Evolutionary conservation across 1,140 invertebrate genomes (phyloP).

Genomic region (Trachymyrmex cornetzi): DNA sequence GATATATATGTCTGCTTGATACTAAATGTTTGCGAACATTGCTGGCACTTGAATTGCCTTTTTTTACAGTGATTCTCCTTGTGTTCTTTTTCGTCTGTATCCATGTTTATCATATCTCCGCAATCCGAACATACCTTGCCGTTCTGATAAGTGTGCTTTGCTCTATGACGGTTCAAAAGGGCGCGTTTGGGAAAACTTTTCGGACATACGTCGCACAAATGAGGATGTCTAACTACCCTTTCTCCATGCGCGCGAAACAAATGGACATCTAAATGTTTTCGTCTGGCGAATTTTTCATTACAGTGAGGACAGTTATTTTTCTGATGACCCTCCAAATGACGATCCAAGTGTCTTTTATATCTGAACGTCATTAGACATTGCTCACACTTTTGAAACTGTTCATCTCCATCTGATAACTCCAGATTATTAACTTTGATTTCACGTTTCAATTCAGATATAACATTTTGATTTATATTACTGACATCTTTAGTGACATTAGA

Average conservation of each 20-base stretch:
- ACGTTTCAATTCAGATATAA: conserved; percentile 37
- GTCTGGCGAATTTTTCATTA: conserved; percentile 81
- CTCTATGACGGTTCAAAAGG: conserved; percentile 80
- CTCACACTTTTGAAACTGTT: conserved; percentile 73
- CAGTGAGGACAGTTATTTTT: conserved; percentile 84
- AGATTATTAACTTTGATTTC: conserved; percentile 69
- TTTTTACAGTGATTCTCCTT: conserved; percentile 77
- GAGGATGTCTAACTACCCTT: conserved; percentile 78
- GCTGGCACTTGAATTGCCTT: conserved; percentile 81
- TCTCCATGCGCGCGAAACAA: conserved; percentile 81
- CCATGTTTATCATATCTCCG: conserved; percentile 77
- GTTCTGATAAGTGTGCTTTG: conserved; percentile 79
- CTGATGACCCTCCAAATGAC: conserved; percentile 83
- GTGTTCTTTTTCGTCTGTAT: conserved; percentile 75
- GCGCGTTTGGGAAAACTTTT: conserved; percentile 81
- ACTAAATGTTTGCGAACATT: conserved; percentile 81
- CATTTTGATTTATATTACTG: conserved; percentile 26
- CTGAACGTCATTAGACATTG: conserved; percentile 82
- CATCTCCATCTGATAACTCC: conserved; percentile 31
- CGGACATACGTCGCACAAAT: conserved; percentile 77
- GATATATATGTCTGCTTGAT: conserved; percentile 82
- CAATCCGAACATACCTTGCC: conserved; percentile 82
- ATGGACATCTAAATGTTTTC: conserved; percentile 82
- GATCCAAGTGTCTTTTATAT: conserved; percentile 81
- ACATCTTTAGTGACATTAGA: conserved; percentile 3